Percentiles rank a stretch among this genome's conserved stretches.
Evolutionary conservation across 1,140 invertebrate species (phyloP).

Genomic region (Zaprionus capensis): DNA sequence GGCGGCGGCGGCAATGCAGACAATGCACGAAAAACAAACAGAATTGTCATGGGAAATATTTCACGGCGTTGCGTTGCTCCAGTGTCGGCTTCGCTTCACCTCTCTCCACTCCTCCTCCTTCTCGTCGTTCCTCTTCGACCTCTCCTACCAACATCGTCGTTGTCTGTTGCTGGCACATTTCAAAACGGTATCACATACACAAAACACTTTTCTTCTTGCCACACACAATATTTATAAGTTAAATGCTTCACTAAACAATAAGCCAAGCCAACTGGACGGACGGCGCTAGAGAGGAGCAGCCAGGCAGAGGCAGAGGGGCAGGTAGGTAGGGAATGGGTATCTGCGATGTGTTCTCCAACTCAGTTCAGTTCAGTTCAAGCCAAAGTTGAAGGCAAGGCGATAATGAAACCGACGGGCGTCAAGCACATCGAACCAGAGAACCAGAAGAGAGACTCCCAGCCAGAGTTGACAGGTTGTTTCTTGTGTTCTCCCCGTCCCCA

Average conservation of each 20-base stretch:
- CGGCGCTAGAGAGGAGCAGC: constrained; percentile 12
- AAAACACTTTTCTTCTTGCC: constrained; percentile 76
- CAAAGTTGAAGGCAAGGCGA: constrained; percentile 66
- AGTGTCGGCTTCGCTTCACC: constrained; percentile 24
- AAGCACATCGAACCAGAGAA: constrained; percentile 66
- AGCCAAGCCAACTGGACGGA: constrained; percentile 52
- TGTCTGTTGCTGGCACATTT: constrained; percentile 62
- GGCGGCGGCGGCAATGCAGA: constrained; percentile 46
- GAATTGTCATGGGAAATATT: constrained; percentile 83
- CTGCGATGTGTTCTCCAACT: neutral
- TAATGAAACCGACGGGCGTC: constrained; percentile 73
- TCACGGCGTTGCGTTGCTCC: constrained; percentile 54
- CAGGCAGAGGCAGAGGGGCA: constrained; percentile 9
- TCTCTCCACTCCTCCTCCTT: neutral
- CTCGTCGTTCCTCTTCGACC: neutral
- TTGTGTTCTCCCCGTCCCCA: constrained; percentile 20
- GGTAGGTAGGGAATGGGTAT: neutral
- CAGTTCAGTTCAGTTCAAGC: constrained; percentile 22
- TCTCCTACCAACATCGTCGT: constrained; percentile 4
- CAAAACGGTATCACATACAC: constrained; percentile 78
- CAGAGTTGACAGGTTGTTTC: constrained; percentile 71
- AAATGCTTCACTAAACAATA: constrained; percentile 83
- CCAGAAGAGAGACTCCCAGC: constrained; percentile 36
- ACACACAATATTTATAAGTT: constrained; percentile 81
- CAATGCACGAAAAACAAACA: constrained; percentile 81